Evolutionary conservation across 1,140 invertebrate genomes (phyloP).

Genomic region (Pseudomyrmex flavicornis): DNA sequence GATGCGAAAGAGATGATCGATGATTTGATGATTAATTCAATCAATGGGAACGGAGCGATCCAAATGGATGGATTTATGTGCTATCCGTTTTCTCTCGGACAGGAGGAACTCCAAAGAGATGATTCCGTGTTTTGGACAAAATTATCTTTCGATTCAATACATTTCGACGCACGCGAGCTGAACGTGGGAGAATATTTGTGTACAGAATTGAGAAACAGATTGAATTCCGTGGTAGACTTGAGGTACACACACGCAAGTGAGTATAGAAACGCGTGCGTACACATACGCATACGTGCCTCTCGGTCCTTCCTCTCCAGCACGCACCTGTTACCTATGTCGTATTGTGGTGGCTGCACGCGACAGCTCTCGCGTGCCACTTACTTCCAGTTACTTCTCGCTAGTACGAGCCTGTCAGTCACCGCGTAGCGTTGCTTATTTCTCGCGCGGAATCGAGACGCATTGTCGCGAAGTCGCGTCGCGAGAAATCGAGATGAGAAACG

Average conservation of each 20-base stretch:
- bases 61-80: slow-evolving; percentile 8
- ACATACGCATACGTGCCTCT: background rate
- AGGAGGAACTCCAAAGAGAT: too few relatives aligned
- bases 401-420: slow-evolving; percentile 15
- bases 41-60: slow-evolving; percentile 31
- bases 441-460: slow-evolving; percentile 26
- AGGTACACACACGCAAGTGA: background rate
- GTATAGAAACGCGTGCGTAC: background rate
- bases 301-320: slow-evolving; percentile 60
- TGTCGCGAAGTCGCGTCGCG: background rate
- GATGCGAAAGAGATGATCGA: slow-evolving; percentile 11
- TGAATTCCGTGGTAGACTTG: background rate
- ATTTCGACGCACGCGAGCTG: too few relatives aligned
- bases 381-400: slow-evolving; percentile 56
- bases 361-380: slow-evolving; percentile 73
- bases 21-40: slow-evolving; percentile 38
- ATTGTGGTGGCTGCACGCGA: slow-evolving; percentile 67
- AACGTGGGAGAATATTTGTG: too few relatives aligned
- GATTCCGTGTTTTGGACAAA: too few relatives aligned
- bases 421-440: slow-evolving; percentile 25
- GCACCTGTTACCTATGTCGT: slow-evolving; percentile 70
- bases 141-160: too few relatives aligned
- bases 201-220: background rate
- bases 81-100: too few relatives aligned
- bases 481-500: slow-evolving; percentile 9